phyloP scores from a whole-genome alignment of 1,140 invertebrate species.

The Drosophila oshimai region DNA sequence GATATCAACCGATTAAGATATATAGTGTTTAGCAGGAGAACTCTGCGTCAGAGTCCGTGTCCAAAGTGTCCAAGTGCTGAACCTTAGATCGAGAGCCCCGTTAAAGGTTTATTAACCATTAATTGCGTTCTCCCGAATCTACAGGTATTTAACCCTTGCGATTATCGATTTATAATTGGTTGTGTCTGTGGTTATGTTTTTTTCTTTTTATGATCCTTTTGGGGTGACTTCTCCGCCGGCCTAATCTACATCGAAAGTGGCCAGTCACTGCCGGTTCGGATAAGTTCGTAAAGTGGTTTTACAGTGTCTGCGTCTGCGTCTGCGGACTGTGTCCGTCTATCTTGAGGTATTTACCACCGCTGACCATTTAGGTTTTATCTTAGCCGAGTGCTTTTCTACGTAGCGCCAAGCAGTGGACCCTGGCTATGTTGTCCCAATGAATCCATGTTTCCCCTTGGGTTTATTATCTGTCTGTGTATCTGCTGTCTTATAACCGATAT shows the following conservation, averaged over 20 bases:
- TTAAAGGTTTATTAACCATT: conserved; percentile 30
- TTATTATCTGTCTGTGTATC: neutral
- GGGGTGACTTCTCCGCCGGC: neutral
- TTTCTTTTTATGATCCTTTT: conserved; percentile 11
- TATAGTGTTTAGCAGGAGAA: neutral
- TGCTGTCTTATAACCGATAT: conserved; percentile 1
- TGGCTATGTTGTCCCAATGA: neutral
- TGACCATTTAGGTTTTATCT: conserved; percentile 23
- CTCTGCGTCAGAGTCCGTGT: conserved; percentile 1
- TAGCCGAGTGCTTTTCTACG: neutral
- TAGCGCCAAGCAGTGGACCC: neutral
- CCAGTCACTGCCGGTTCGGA: conserved; percentile 27
- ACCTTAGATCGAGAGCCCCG: neutral
- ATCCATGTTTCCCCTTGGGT: neutral
- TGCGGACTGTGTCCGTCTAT: conserved; percentile 34
- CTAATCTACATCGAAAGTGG: conserved; percentile 22
- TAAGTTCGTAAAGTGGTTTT: conserved; percentile 29
- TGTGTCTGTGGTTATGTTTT: conserved; percentile 13
- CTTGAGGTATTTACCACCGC: conserved; percentile 27
- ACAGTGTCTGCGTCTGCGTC: conserved; percentile 23
- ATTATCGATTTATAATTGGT: conserved; percentile 20
- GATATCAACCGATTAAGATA: conserved; percentile 9
- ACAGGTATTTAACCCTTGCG: neutral
- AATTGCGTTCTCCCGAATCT: neutral
- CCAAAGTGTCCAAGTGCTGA: neutral